These are phyloP conservation scores for Pedionomus torquatus DNA, from an alignment of 2,113 vertebrate genomes.

Conservation along the genomic window DNA sequence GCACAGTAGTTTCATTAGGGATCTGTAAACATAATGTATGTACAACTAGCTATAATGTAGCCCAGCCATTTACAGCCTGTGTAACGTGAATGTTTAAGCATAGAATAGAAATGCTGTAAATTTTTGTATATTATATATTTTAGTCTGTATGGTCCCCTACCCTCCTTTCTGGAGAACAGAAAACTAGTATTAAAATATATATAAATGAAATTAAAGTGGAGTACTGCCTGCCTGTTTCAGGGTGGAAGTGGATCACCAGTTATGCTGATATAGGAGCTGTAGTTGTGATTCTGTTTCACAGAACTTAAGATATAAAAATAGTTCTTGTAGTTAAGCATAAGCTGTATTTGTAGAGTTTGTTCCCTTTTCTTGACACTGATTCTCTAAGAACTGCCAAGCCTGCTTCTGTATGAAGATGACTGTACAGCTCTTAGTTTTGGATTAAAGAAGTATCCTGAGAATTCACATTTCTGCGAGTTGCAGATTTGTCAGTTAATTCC, in stretches of 20 bases:
- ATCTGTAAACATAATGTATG: background rate
- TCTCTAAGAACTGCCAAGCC: background rate
- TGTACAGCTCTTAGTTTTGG: background rate
- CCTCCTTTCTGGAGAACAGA: background rate
- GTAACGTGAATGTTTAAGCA: background rate
- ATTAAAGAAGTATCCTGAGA: background rate
- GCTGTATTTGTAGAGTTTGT: background rate
- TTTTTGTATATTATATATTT: background rate
- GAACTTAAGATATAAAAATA: background rate
- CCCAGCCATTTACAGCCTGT: background rate
- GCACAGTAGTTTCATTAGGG: background rate
- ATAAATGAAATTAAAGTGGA: background rate
- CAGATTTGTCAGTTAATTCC: background rate
- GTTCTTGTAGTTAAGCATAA: background rate
- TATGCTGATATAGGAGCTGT: background rate
- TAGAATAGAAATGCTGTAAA: background rate
- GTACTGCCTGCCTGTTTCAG: background rate
- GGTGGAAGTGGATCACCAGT: background rate
- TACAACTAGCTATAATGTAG: background rate
- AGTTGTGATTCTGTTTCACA: background rate
- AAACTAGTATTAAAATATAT: background rate
- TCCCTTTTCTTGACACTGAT: background rate
- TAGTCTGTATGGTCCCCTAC: background rate
- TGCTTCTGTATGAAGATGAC: background rate
- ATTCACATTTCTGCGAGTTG: background rate